Evolutionary conservation across 2,797 vertebrate genomes (phyloP).

Genomic region (Sebastes steindachneri): DNA sequence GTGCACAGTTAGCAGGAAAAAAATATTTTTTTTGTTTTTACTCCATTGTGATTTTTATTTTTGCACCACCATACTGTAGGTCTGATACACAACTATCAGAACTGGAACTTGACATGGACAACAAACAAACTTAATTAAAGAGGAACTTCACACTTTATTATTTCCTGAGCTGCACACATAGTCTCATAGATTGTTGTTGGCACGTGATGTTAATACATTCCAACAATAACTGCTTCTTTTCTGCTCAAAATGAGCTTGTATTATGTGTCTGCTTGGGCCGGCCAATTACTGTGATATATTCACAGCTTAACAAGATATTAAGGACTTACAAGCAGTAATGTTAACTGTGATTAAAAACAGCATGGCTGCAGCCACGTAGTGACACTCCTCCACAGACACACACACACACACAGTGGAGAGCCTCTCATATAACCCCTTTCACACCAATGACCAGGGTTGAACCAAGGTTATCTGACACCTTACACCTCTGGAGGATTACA

Average conservation of each 20-base stretch:
- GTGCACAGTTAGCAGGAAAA: not conserved
- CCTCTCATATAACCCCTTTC: too few species aligned
- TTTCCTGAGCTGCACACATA: not conserved
- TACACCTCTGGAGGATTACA: too few species aligned
- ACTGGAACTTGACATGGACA: not conserved
- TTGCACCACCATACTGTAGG: not conserved
- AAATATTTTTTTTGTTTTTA: not conserved
- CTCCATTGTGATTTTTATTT: not conserved
- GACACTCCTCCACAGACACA: not conserved
- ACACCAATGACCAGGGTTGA: too few species aligned
- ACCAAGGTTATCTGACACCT: too few species aligned
- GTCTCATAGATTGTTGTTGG: not conserved
- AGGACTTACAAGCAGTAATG: not conserved
- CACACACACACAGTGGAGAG: too few species aligned
- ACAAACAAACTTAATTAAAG: not conserved
- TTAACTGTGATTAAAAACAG: not conserved
- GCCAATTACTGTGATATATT: not conserved
- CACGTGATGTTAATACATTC: not conserved
- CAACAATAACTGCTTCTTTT: not conserved
- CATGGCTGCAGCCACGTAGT: not conserved
- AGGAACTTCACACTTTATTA: not conserved
- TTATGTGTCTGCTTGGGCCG: not conserved
- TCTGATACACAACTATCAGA: not conserved
- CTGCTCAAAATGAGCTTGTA: not conserved
- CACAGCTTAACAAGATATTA: not conserved